Evolutionary conservation across 2,797 vertebrate species (phyloP).

Genomic region (Chanos chanos): DNA sequence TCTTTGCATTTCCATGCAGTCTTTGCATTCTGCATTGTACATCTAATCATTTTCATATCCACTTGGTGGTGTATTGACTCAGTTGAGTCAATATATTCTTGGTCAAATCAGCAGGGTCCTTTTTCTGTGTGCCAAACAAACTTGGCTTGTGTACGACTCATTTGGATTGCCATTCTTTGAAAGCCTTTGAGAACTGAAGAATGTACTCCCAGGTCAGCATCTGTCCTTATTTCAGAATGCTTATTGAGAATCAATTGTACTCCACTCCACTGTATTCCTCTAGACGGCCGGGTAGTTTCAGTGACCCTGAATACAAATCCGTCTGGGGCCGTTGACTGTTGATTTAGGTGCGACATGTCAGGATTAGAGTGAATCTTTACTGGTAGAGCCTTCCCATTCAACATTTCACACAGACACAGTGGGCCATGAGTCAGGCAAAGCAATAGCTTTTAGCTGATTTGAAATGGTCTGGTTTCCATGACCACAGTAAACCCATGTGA

Average conservation of each 20-base stretch:
- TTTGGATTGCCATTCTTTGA: slow-evolving; percentile 17
- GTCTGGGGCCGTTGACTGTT: slow-evolving; percentile 29
- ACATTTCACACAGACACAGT: slow-evolving; percentile 42
- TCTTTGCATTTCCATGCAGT: background rate
- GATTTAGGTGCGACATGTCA: slow-evolving; percentile 50
- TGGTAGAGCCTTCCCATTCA: slow-evolving; percentile 43
- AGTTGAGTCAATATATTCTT: slow-evolving; percentile 12
- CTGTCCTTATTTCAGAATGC: slow-evolving; percentile 43
- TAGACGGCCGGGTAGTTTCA: slow-evolving; percentile 32
- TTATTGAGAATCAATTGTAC: slow-evolving; percentile 57
- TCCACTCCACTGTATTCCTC: slow-evolving; percentile 40
- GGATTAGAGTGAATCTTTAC: slow-evolving; percentile 41
- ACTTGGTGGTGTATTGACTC: slow-evolving; percentile 12
- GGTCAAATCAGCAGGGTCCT: slow-evolving; percentile 5
- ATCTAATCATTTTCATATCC: background rate
- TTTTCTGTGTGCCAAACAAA: slow-evolving; percentile 17
- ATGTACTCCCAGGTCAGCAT: slow-evolving; percentile 41
- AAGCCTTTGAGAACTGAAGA: slow-evolving; percentile 3
- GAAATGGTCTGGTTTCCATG: slow-evolving; percentile 2
- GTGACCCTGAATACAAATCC: slow-evolving; percentile 30
- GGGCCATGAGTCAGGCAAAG: slow-evolving; percentile 26
- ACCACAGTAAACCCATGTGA: slow-evolving; percentile 11
- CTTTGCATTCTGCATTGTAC: slow-evolving; percentile 15
- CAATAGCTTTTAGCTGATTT: slow-evolving; percentile 50
- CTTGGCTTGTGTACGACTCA: slow-evolving; percentile 9